Conservation (phyloP, 2,888 invertebrate genomes). For the Dendrolimus pini region DNA sequence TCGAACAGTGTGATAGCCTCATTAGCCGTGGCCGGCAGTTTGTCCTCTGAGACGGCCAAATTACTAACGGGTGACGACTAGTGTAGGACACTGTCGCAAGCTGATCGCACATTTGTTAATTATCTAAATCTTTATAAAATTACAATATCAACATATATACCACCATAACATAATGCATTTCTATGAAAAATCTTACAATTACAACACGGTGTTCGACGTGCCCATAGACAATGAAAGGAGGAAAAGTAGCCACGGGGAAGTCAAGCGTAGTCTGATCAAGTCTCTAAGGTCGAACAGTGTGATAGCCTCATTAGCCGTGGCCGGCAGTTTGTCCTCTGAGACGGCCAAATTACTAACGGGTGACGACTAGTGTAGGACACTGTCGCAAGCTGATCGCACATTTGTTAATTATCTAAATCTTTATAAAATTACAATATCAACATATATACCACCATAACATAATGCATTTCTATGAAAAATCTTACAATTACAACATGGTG, state of each 20-base stretch:
- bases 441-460: too few species aligned
- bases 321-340: constrained; percentile 38
- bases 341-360: constrained; percentile 43
- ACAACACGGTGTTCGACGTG: constrained; percentile 74
- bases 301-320: constrained; percentile 44
- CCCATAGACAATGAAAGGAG: constrained; percentile 21
- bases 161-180: too few species aligned
- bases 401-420: too few species aligned
- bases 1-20: constrained; percentile 54
- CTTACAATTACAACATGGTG: constrained; percentile 77
- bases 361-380: constrained; percentile 39
- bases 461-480: constrained; percentile 26
- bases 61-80: constrained; percentile 46
- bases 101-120: too few species aligned
- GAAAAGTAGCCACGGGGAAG: constrained; percentile 37
- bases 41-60: constrained; percentile 49
- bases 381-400: constrained; percentile 1
- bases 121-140: too few species aligned
- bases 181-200: constrained; percentile 61
- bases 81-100: constrained; percentile 16
- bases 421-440: too few species aligned
- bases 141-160: too few species aligned
- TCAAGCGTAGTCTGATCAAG: constrained; percentile 45
- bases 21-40: constrained; percentile 35
- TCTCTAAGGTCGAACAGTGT: constrained; percentile 53